A percentile compares a stretch with the other conserved stretches of the same genome.
Evolutionary conservation across 2,888 invertebrate species (phyloP).

Genomic region (Caenorhabditis uteleia): DNA sequence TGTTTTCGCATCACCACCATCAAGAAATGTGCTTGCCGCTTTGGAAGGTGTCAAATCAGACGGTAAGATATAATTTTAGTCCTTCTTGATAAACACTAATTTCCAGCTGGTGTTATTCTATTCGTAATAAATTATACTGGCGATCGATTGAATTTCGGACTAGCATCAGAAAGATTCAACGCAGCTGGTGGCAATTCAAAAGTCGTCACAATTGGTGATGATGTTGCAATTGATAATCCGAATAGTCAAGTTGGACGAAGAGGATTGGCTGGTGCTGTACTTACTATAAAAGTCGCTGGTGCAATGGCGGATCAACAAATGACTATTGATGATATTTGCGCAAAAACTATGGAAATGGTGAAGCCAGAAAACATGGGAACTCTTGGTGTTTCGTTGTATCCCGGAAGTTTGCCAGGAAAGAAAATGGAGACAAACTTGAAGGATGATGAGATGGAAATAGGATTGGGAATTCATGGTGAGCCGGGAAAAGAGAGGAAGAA

Average conservation of each 20-base stretch:
- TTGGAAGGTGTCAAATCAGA: constrained; percentile 70
- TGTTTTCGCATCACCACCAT: constrained; percentile 82
- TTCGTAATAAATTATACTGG: constrained; percentile 82
- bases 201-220: constrained; percentile 78
- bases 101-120: constrained; percentile 77
- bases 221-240: constrained; percentile 75
- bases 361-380: constrained; percentile 75
- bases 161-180: constrained; percentile 80
- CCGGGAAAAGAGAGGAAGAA: constrained; percentile 74
- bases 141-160: constrained; percentile 82
- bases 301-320: constrained; percentile 78
- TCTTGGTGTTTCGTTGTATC: constrained; percentile 77
- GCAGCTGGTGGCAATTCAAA: constrained; percentile 62
- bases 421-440: constrained; percentile 77
- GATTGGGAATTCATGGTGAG: constrained; percentile 71
- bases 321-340: constrained; percentile 75
- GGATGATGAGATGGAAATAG: constrained; percentile 77
- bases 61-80: constrained; percentile 18
- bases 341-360: constrained; percentile 60
- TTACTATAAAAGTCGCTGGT: constrained; percentile 78
- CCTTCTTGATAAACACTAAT: neutral
- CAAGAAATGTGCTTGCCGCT: constrained; percentile 77
- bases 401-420: constrained; percentile 78
- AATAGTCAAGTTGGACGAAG: constrained; percentile 75
- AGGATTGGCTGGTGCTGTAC: constrained; percentile 75